These are phyloP conservation scores for Melitaea cinxia DNA, from an alignment of 1,140 invertebrate species.

Conservation along the genomic window DNA sequence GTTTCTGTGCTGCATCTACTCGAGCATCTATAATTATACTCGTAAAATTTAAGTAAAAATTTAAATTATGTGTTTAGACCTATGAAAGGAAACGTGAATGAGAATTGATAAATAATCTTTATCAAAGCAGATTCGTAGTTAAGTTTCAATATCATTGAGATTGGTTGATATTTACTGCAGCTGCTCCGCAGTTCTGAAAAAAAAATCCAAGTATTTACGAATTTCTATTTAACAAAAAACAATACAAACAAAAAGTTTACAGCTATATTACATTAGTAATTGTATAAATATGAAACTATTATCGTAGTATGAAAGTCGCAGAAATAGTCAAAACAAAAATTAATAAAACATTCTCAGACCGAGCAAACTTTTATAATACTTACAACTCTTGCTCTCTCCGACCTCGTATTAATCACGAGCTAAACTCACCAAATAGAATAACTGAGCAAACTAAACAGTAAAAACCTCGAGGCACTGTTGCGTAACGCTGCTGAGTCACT, in stretches of 20 bases:
- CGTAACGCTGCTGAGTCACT: constrained; percentile 66
- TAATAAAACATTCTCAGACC: not conserved
- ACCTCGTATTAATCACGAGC: constrained; percentile 59
- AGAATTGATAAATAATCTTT: too few relatives aligned
- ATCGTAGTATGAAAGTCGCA: not conserved
- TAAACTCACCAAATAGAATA: constrained; percentile 63
- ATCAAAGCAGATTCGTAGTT: too few relatives aligned
- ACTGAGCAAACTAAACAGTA: constrained; percentile 62
- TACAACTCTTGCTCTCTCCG: constrained; percentile 38
- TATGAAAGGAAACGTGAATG: too few relatives aligned
- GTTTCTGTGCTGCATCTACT: not conserved
- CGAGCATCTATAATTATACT: not conserved
- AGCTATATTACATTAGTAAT: too few relatives aligned
- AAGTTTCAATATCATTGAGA: too few relatives aligned
- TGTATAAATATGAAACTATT: not conserved
- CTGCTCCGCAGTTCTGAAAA: too few relatives aligned
- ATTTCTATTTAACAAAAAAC: too few relatives aligned
- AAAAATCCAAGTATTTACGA: too few relatives aligned
- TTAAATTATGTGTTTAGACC: too few relatives aligned
- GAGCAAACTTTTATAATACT: not conserved
- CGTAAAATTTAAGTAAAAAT: too few relatives aligned
- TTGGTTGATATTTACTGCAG: too few relatives aligned
- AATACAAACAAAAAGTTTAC: too few relatives aligned
- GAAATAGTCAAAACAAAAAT: not conserved
- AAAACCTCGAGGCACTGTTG: constrained; percentile 53